These are phyloP conservation scores for Therioaphis trifolii DNA, from an alignment of 2,888 invertebrate species.

Conservation along the genomic window DNA sequence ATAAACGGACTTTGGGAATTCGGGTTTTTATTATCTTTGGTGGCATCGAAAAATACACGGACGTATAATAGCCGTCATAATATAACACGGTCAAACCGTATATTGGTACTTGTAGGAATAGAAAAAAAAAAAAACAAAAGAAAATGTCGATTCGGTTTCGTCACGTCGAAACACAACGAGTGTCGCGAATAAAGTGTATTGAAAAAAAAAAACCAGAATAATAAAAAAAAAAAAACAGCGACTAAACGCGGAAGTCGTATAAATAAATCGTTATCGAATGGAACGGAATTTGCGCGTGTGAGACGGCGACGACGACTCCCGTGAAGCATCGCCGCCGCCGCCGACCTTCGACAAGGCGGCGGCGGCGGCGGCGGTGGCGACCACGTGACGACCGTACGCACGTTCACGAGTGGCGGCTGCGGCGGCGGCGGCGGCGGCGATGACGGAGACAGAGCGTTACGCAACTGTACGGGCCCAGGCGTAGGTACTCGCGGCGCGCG, in stretches of 20 bases:
- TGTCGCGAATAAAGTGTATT: not conserved
- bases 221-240: not conserved
- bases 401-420: constrained; percentile 11
- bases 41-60: too few relatives aligned
- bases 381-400: constrained; percentile 48
- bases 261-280: constrained; percentile 30
- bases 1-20: too few relatives aligned
- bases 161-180: not conserved
- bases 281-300: constrained; percentile 54
- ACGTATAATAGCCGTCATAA: too few relatives aligned
- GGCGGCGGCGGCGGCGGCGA: too few relatives aligned
- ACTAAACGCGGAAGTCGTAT: constrained; percentile 51
- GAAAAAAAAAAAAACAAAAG: not conserved
- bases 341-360: constrained; percentile 37
- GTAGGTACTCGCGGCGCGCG: too few relatives aligned
- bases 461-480: not conserved
- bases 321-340: constrained; percentile 35
- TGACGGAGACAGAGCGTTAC: constrained; percentile 2
- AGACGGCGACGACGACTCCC: constrained; percentile 29
- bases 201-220: not conserved
- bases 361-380: not conserved
- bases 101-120: too few relatives aligned
- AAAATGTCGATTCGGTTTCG: not conserved
- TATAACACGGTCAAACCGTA: too few relatives aligned
- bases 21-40: too few relatives aligned